Evolutionary conservation across 1,140 invertebrate species (phyloP).

Genomic region (Drosophila truncata): DNA sequence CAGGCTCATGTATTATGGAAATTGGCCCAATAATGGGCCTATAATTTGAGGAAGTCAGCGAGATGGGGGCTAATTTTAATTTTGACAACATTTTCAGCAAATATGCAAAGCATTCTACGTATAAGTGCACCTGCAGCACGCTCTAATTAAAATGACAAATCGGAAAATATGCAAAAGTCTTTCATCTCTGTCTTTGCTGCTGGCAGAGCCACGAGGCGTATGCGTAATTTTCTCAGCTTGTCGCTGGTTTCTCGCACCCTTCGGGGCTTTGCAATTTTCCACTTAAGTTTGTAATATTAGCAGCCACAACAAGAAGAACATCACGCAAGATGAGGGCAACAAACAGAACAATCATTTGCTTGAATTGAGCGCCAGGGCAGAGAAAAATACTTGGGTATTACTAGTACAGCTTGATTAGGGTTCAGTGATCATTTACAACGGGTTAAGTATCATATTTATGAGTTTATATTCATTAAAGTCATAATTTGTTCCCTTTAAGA

Average conservation of each 20-base stretch:
- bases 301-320: neutral
- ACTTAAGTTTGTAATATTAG: constrained; percentile 31
- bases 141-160: constrained; percentile 63
- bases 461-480: neutral
- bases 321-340: constrained; percentile 23
- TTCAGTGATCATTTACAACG: neutral
- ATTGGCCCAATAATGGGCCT: constrained; percentile 37
- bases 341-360: constrained; percentile 54
- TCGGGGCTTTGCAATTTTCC: constrained; percentile 43
- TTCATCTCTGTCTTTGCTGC: constrained; percentile 26
- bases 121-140: constrained; percentile 33
- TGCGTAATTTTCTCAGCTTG: constrained; percentile 46
- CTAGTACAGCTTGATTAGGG: neutral
- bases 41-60: constrained; percentile 32
- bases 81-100: constrained; percentile 7
- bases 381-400: neutral
- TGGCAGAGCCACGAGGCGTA: constrained; percentile 27
- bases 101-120: neutral
- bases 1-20: constrained; percentile 33
- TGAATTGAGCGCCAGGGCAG: constrained; percentile 8
- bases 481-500: fast-evolving
- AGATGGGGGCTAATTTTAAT: constrained; percentile 23
- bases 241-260: constrained; percentile 33
- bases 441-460: neutral
- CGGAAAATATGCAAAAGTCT: constrained; percentile 31